Evolutionary conservation across 2,797 vertebrate species (phyloP).

Genomic region (Paramormyrops hopkinsi): DNA sequence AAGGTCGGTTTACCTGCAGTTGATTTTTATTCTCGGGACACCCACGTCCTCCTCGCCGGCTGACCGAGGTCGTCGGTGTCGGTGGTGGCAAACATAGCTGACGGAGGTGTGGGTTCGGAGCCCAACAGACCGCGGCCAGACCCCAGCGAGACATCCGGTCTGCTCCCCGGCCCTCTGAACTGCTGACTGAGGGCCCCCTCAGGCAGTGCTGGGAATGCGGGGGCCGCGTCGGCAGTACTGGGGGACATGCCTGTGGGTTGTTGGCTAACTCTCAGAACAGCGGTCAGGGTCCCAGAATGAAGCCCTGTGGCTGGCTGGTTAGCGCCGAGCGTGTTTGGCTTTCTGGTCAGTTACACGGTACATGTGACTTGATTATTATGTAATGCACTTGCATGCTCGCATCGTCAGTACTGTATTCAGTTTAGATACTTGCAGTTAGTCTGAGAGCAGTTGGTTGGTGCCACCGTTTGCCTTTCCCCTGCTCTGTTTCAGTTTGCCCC

Average conservation of each 20-base stretch:
- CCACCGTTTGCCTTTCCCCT: not conserved
- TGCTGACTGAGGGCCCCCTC: not conserved
- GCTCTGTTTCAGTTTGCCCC: not conserved
- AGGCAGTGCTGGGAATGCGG: not conserved
- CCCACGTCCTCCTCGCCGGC: not conserved
- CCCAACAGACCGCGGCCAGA: not conserved
- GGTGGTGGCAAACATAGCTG: not conserved
- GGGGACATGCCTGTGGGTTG: not conserved
- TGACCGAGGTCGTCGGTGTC: not conserved
- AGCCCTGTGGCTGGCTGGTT: not conserved
- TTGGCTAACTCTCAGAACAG: not conserved
- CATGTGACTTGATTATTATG: conserved; percentile 4
- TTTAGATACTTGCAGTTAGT: not conserved
- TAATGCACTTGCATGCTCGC: not conserved
- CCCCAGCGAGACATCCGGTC: not conserved
- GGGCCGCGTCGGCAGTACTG: not conserved
- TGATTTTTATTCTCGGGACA: not conserved
- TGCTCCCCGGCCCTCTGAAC: not conserved
- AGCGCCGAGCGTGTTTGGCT: not conserved
- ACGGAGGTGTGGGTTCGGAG: not conserved
- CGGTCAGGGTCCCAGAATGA: not conserved
- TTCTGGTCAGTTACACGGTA: not conserved
- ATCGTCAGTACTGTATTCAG: not conserved
- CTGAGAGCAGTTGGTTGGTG: not conserved
- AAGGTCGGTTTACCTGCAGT: not conserved